Conservation (phyloP, 2,888 invertebrate genomes). For the Cantharis lateralis region DNA sequence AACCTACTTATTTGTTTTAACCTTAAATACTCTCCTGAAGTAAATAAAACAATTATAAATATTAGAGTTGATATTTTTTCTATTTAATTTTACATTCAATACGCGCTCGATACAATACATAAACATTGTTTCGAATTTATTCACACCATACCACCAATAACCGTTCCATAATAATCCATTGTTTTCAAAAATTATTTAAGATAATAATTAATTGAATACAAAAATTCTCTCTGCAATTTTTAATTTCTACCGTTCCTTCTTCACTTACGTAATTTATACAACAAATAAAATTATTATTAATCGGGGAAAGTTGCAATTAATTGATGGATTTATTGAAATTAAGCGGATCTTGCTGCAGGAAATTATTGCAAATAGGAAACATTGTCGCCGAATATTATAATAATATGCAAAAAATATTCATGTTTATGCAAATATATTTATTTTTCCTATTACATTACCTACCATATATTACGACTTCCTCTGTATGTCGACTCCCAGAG, state of each 20-base stretch:
- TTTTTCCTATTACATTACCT: neutral
- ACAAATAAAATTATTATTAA: neutral
- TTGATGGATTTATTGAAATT: neutral
- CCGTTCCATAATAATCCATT: neutral
- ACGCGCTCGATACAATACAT: neutral
- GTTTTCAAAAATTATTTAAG: neutral
- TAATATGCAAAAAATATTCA: neutral
- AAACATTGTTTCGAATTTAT: neutral
- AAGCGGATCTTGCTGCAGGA: neutral
- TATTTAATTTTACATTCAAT: neutral
- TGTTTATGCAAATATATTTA: neutral
- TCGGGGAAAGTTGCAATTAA: neutral
- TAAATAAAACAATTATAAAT: neutral
- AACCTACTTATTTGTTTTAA: neutral
- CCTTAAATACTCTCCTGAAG: neutral
- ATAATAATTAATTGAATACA: neutral
- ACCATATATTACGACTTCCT: neutral
- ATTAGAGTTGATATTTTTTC: neutral
- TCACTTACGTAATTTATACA: neutral
- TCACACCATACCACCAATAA: neutral
- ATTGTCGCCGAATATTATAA: neutral
- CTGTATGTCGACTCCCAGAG: neutral
- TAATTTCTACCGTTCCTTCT: neutral
- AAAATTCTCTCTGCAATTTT: neutral
- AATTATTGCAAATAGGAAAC: neutral